Evolutionary conservation across 2,113 vertebrate genomes (phyloP).

Genomic region (Nansenia antarctica): DNA sequence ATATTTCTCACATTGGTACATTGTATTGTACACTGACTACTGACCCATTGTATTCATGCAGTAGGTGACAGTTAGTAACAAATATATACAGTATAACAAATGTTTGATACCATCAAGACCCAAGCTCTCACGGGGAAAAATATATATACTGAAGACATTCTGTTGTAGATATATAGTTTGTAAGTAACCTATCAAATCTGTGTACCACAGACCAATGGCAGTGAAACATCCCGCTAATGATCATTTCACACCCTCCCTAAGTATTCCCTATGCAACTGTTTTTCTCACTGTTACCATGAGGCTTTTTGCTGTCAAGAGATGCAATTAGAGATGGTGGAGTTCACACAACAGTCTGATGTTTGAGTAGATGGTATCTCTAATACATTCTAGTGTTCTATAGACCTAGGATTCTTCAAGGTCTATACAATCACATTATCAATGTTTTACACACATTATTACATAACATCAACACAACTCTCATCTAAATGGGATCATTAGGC

Average conservation of each 20-base stretch:
- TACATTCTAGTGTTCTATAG: neutral
- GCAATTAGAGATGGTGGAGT: slow-evolving; percentile 8
- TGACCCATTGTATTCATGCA: neutral
- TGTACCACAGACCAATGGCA: slow-evolving; percentile 8
- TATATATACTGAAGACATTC: no score
- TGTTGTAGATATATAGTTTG: no score
- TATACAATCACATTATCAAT: neutral
- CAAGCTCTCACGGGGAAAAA: no score
- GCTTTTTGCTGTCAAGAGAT: slow-evolving; percentile 53
- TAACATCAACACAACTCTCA: neutral
- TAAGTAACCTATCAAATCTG: no score
- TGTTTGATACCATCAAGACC: no score
- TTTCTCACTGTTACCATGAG: slow-evolving; percentile 56
- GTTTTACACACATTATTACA: neutral
- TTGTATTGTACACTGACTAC: neutral
- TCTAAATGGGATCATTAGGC: neutral
- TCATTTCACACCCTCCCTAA: neutral
- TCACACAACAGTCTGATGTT: neutral
- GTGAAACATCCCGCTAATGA: slow-evolving; percentile 22
- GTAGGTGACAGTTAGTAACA: neutral
- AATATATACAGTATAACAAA: no score
- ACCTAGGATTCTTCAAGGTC: neutral
- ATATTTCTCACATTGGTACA: neutral
- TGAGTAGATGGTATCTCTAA: slow-evolving; percentile 1
- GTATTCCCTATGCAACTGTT: slow-evolving; percentile 58